Evolutionary conservation across 2,113 vertebrate genomes (phyloP).

Genomic region (Bucco capensis): DNA sequence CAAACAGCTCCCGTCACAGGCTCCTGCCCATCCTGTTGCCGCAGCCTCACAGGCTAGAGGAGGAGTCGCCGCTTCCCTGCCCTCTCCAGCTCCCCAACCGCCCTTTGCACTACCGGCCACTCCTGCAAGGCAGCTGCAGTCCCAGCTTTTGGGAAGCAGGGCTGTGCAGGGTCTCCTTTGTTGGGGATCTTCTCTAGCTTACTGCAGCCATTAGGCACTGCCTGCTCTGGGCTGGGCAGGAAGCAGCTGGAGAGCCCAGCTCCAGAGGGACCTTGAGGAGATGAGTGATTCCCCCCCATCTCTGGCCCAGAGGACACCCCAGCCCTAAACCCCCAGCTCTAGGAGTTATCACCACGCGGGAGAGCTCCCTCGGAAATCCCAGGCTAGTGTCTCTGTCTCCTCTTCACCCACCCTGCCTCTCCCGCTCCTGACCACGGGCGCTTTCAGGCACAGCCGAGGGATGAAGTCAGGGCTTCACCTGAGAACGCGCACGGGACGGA

Average conservation of each 20-base stretch:
- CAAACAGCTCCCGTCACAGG: conserved; percentile 37
- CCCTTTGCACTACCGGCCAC: neutral
- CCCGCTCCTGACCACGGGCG: conserved; percentile 46
- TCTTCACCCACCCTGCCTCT: conserved; percentile 65
- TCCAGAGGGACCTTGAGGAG: fast-evolving
- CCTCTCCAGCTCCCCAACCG: neutral
- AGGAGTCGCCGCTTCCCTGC: neutral
- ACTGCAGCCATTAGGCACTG: neutral
- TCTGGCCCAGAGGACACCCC: neutral
- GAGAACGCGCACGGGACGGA: conserved; percentile 31
- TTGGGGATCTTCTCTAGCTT: conserved; percentile 4
- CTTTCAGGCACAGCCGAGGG: conserved; percentile 45
- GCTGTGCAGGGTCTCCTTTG: neutral
- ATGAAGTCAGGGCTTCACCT: conserved; percentile 43
- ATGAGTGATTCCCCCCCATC: neutral
- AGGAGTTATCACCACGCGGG: conserved; percentile 33
- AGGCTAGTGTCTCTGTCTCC: conserved; percentile 37
- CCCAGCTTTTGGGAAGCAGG: neutral
- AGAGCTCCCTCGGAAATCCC: conserved; percentile 28
- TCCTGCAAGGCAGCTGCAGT: neutral
- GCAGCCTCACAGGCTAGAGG: neutral
- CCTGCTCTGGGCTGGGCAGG: neutral
- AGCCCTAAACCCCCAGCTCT: conserved; percentile 29
- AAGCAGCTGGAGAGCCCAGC: neutral
- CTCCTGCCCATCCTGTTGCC: conserved; percentile 23